Conservation (phyloP, 2,113 vertebrate species). For the Theristicus caerulescens region DNA sequence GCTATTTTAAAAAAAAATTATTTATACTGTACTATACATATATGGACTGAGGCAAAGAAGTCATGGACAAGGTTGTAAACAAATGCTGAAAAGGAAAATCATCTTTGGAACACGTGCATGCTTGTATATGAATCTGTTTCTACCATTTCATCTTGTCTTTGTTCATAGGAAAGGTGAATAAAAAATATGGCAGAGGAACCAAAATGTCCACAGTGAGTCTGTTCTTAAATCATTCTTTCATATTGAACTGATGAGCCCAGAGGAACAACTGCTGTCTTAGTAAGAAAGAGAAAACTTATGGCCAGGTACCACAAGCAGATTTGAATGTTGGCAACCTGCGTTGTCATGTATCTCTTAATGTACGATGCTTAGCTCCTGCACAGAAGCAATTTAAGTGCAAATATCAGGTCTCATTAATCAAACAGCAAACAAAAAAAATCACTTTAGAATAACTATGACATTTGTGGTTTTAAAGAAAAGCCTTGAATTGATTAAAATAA, state of each 20-base stretch:
- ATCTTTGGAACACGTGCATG: accelerated
- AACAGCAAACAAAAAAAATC: not conserved
- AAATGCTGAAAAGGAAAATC: not conserved
- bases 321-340: not conserved
- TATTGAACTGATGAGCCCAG: not conserved
- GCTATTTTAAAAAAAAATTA: too few relatives aligned
- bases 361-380: not conserved
- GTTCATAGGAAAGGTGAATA: not conserved
- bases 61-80: not conserved
- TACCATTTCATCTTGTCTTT: not conserved
- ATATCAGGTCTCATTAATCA: not conserved
- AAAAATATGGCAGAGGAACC: not conserved
- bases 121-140: not conserved
- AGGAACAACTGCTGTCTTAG: not conserved
- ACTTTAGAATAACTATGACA: not conserved
- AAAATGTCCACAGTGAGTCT: not conserved
- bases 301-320: not conserved
- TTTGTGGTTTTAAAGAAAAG: not conserved
- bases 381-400: not conserved
- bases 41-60: not conserved
- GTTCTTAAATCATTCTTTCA: not conserved
- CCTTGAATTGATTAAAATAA: not conserved
- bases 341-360: not conserved
- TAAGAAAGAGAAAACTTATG: not conserved
- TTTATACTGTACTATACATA: not conserved